Conservation (phyloP, 2,797 vertebrate genomes). For the Babyrousa celebensis region DNA sequence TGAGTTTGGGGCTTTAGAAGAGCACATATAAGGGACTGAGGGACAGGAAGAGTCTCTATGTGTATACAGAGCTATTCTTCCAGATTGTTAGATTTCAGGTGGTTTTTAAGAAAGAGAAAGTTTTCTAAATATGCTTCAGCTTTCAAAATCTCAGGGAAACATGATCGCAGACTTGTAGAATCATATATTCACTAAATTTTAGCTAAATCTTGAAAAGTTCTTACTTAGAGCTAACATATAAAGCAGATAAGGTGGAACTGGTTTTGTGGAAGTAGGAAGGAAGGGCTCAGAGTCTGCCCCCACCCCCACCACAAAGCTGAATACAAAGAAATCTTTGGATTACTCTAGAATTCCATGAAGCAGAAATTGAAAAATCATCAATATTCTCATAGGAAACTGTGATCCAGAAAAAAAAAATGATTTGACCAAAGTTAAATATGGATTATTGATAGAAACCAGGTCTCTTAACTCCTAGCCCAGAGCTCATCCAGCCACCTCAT, state of each 20-base stretch:
- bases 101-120: constrained; percentile 37
- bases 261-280: background rate
- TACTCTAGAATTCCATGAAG: background rate
- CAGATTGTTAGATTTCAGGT: background rate
- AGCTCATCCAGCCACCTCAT: background rate
- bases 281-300: background rate
- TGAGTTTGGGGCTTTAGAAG: background rate
- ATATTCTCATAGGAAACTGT: background rate
- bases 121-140: constrained; percentile 24
- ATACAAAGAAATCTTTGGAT: background rate
- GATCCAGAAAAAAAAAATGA: background rate
- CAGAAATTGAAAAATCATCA: constrained; percentile 5
- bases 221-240: background rate
- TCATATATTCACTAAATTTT: background rate
- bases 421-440: background rate
- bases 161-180: background rate
- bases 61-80: background rate
- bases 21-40: background rate
- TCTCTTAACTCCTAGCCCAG: background rate
- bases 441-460: background rate
- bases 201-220: background rate
- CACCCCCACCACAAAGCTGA: background rate
- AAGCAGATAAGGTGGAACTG: background rate
- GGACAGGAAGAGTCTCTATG: background rate
- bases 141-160: constrained; percentile 31